These are phyloP conservation scores for Orchestes rusci DNA, from an alignment of 2,888 invertebrate species.

Conservation along the genomic window DNA sequence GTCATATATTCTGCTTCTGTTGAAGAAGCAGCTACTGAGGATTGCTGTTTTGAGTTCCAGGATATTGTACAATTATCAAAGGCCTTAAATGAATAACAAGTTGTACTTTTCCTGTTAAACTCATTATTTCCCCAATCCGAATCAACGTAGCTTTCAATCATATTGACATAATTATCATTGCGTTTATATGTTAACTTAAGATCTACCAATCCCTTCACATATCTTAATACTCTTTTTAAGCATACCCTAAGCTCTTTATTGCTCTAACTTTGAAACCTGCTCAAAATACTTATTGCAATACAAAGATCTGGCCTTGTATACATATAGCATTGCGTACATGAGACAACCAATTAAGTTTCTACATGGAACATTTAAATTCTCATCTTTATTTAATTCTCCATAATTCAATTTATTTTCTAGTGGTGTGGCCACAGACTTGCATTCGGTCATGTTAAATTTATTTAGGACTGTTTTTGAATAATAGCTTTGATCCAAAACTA, in stretches of 20 bases:
- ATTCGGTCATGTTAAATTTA: conserved; percentile 26
- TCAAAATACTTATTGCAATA: conserved; percentile 27
- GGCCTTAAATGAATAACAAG: conserved; percentile 25
- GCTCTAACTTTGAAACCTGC: conserved; percentile 30
- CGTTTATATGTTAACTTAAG: conserved; percentile 28
- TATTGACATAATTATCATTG: conserved; percentile 23
- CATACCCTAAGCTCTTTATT: conserved; percentile 28
- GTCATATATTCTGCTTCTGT: conserved; percentile 26
- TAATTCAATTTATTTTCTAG: no score
- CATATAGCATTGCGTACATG: conserved; percentile 24
- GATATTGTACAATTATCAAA: conserved; percentile 29
- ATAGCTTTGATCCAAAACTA: no score
- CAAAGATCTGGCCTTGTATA: conserved; percentile 27
- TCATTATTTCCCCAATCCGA: conserved; percentile 31
- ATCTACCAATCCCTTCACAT: conserved; percentile 25
- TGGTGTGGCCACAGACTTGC: conserved; percentile 21
- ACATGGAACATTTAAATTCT: no score
- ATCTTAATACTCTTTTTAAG: conserved; percentile 27
- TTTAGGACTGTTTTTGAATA: no score
- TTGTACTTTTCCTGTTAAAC: conserved; percentile 25
- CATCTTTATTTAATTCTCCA: no score
- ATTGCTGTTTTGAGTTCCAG: conserved; percentile 35
- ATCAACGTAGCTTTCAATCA: conserved; percentile 31
- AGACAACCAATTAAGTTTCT: no score
- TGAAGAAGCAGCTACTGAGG: conserved; percentile 29